Base-by-base conservation (phyloP, 2,797 vertebrate species). In the Pachyuromys duprasi region DNA sequence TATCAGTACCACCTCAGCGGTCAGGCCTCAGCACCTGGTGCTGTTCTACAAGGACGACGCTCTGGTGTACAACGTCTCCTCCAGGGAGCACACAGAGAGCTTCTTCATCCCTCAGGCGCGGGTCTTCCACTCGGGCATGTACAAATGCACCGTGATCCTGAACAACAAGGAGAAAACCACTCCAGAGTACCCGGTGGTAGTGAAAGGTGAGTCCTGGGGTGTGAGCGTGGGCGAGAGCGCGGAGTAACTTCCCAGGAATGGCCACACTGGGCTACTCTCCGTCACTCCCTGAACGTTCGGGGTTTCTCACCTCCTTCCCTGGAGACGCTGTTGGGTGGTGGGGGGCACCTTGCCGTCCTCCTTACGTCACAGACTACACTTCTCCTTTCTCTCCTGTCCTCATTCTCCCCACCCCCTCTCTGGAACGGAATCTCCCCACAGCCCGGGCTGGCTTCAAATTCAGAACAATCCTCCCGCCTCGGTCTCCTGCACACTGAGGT, bases 61-160 rank as follows among this genome's bases (percentile, higher is more conserved):
- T 22, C 24, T 75, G 39, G 67, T 99, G 31, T 55, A 97, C 74
- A 98, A 49, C 0, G 83, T 94, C 3, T 92, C 98, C 80, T 98
- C 98, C 42, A 31, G 22, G 9, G 53, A 93, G 76, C 95, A 4
- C 60, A 55, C 63, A 0, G 98, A 95, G 75, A 93, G 0, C 3
- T 97, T 97, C 82, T 93, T 95, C 13, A 97, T 99, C 62, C 26
- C 96, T 13, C 5, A 69, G 14, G 98, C 97, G 88, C 98, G 92
- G 80, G 97, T 98, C 75, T 97, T 97, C 55, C 57, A 98, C 39
- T 97, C 98, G 2, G 99, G 99, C 86, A 93, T 57, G 0, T 99
- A 99, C 91, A 96, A 97, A 18, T 99, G 99, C 80, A 96, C 91
- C 0, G 98, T 98, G 95, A 72, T 81, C 60, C 98, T 98, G 70